Percentiles rank a stretch among this genome's conserved stretches.
Evolutionary conservation across 1,140 invertebrate genomes (phyloP).

Genomic region (Drosophila mayri): DNA sequence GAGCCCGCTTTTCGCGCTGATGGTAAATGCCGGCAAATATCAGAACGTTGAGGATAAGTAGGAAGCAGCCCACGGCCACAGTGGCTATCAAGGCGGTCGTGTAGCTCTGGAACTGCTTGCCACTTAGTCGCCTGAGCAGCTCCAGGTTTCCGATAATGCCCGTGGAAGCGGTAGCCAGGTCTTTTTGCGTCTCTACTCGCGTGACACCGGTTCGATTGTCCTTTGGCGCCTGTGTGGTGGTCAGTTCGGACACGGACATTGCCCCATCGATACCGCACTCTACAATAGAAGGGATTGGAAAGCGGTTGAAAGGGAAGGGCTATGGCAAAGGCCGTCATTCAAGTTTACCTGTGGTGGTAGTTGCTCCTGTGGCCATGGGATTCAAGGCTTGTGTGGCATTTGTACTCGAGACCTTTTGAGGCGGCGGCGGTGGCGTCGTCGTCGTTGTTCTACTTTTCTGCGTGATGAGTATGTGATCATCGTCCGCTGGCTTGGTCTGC

Average conservation of each 20-base stretch:
- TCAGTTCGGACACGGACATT: constrained; percentile 87
- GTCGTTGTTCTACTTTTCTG: constrained; percentile 77
- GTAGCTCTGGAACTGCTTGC: constrained; percentile 93
- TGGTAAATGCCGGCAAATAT: constrained; percentile 98
- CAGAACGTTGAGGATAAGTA: constrained; percentile 95
- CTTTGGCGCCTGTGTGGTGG: constrained; percentile 68
- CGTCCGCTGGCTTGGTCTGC: constrained; percentile 76
- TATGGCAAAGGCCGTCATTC: no score
- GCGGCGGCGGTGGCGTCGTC: constrained; percentile 76
- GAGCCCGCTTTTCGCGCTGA: constrained; percentile 90
- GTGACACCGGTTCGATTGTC: constrained; percentile 65
- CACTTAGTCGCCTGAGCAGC: constrained; percentile 89
- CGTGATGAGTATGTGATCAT: constrained; percentile 69
- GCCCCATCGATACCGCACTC: constrained; percentile 87
- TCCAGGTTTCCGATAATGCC: constrained; percentile 81
- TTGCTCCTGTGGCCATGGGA: constrained; percentile 28
- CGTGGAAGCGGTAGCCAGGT: constrained; percentile 77
- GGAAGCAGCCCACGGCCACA: constrained; percentile 95
- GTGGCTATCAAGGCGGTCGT: constrained; percentile 96
- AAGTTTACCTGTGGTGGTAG: constrained; percentile 52
- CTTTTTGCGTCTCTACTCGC: constrained; percentile 68
- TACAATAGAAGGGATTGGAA: neutral
- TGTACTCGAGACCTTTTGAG: constrained; percentile 41
- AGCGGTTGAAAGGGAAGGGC: neutral
- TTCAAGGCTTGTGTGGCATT: constrained; percentile 56